These are phyloP conservation scores for Cloeon dipterum DNA, from an alignment of 2,888 invertebrate genomes.

Conservation along the genomic window DNA sequence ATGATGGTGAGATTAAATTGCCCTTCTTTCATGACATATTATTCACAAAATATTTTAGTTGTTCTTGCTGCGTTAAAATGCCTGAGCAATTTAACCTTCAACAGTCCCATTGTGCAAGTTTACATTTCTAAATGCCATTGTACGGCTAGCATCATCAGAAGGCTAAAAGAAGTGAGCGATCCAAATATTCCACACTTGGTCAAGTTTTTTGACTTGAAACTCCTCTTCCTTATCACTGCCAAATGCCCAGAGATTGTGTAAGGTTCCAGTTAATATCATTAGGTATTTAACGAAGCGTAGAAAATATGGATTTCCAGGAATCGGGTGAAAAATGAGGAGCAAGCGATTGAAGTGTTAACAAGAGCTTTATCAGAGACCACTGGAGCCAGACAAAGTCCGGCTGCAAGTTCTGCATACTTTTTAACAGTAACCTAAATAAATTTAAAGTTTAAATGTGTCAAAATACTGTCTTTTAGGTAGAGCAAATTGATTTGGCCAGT, in stretches of 20 bases:
- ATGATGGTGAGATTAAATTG: constrained; percentile 5
- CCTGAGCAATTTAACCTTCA: constrained; percentile 70
- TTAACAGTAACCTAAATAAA: background rate
- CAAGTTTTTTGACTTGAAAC: constrained; percentile 67
- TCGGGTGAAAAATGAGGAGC: no score
- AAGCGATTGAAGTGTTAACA: no score
- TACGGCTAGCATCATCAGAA: constrained; percentile 46
- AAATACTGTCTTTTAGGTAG: constrained; percentile 20
- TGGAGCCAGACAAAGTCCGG: no score
- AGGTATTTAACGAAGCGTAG: constrained; percentile 9
- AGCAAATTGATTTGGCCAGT: constrained; percentile 36
- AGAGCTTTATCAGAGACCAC: no score
- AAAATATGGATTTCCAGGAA: background rate
- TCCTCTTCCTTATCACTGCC: constrained; percentile 74
- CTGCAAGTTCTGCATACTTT: background rate
- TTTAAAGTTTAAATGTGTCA: background rate
- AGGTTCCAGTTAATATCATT: background rate
- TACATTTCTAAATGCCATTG: constrained; percentile 34
- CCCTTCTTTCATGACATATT: background rate
- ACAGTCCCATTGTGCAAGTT: constrained; percentile 36
- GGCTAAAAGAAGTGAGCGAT: constrained; percentile 42
- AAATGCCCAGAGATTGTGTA: constrained; percentile 38
- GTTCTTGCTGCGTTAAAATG: constrained; percentile 66
- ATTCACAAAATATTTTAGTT: constrained; percentile 16
- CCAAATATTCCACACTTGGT: constrained; percentile 40